Conservation (phyloP, 1,140 invertebrate genomes). For the Battus philenor region DNA sequence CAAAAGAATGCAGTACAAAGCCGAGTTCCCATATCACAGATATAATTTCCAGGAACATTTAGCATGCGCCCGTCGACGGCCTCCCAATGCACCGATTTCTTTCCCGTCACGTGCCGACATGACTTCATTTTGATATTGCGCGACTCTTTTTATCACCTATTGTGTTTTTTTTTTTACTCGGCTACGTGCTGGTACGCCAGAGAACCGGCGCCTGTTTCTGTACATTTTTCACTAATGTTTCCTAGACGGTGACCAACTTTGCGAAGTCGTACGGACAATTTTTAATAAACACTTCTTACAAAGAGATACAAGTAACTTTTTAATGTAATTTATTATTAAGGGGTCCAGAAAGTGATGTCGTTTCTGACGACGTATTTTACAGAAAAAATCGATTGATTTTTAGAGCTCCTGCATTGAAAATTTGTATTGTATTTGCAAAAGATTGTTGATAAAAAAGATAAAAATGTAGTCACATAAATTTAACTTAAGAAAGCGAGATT, state of each 20-base stretch:
- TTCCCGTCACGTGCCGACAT: conserved; percentile 60
- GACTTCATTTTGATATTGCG: conserved; percentile 71
- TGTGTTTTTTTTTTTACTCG: conserved; percentile 45
- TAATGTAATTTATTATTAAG: no score
- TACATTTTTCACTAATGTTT: conserved; percentile 35
- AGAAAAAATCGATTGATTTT: no score
- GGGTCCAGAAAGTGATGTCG: no score
- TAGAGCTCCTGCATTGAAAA: no score
- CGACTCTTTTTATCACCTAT: conserved; percentile 54
- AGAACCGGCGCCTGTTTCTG: conserved; percentile 35
- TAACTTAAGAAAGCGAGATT: no score
- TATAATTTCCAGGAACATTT: conserved; percentile 43
- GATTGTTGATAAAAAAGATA: no score
- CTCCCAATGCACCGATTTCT: conserved; percentile 23
- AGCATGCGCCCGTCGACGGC: conserved; percentile 29
- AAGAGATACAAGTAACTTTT: no score
- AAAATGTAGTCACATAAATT: no score
- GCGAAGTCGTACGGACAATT: no score
- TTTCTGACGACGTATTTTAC: no score
- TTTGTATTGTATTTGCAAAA: no score
- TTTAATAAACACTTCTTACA: no score
- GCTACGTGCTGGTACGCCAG: conserved; percentile 42
- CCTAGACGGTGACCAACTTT: conserved; percentile 18
- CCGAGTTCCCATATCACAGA: conserved; percentile 41
- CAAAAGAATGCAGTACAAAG: conserved; percentile 25